phyloP scores from a whole-genome alignment of 1,140 invertebrate genomes.

The Drosophila yakuba region DNA sequence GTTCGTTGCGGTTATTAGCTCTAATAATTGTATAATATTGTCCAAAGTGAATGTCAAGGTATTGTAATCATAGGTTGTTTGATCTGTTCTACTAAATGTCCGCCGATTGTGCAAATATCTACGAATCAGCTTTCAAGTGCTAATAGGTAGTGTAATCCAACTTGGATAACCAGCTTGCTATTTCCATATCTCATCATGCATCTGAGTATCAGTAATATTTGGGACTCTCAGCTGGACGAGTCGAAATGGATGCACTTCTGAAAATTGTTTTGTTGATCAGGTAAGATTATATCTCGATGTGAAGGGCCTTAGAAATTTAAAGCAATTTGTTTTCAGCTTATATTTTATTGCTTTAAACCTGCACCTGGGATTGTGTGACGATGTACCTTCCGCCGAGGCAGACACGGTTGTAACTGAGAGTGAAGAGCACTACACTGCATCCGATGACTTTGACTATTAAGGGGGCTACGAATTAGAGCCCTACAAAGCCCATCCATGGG shows the following conservation, averaged over 20 bases:
- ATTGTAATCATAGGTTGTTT: constrained; percentile 5
- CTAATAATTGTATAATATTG: constrained; percentile 25
- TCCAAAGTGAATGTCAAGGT: constrained; percentile 21
- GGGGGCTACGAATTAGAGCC: background rate
- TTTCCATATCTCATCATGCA: constrained; percentile 11
- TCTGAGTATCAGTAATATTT: constrained; percentile 15
- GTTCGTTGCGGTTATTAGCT: constrained; percentile 31
- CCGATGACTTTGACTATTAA: constrained; percentile 45
- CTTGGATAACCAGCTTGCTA: background rate
- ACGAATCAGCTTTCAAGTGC: constrained; percentile 31
- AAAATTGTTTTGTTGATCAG: constrained; percentile 42
- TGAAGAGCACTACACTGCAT: constrained; percentile 40
- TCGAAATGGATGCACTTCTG: constrained; percentile 36
- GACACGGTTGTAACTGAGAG: constrained; percentile 58
- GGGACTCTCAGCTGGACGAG: constrained; percentile 4
- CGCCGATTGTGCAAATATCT: constrained; percentile 10
- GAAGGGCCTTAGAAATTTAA: background rate
- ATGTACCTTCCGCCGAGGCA: constrained; percentile 47
- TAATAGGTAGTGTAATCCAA: constrained; percentile 26
- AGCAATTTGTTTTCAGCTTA: constrained; percentile 1
- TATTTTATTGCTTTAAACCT: constrained; percentile 37
- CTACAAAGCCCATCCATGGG: background rate
- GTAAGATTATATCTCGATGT: constrained; percentile 4
- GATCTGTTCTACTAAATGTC: constrained; percentile 14
- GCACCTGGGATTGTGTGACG: constrained; percentile 29